These are phyloP conservation scores for Drymonia ruficornis DNA, from an alignment of 2,888 invertebrate genomes.

Conservation along the genomic window DNA sequence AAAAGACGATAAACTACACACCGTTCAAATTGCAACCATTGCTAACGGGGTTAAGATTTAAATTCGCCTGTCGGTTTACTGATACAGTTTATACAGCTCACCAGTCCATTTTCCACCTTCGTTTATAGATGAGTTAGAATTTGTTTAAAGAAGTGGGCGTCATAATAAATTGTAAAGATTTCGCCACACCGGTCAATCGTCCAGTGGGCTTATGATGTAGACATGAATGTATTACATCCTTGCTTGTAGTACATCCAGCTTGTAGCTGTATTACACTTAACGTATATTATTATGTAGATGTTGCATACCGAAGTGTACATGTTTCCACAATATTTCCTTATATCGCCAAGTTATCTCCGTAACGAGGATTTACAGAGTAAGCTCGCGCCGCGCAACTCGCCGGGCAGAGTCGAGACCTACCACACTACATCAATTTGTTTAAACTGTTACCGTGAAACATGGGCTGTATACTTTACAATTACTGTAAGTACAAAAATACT, in stretches of 20 bases:
- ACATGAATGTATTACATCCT: too few species aligned
- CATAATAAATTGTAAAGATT: slow-evolving; percentile 13
- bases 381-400: neutral
- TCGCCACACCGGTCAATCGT: slow-evolving; percentile 59
- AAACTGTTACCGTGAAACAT: slow-evolving; percentile 14
- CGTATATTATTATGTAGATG: neutral
- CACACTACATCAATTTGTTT: slow-evolving; percentile 32
- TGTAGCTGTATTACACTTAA: too few species aligned
- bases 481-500: neutral
- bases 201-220: slow-evolving; percentile 58
- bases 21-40: slow-evolving; percentile 18
- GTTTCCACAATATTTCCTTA: slow-evolving; percentile 6
- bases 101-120: neutral
- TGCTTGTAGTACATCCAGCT: too few species aligned
- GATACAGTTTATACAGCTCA: neutral
- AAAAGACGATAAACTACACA: slow-evolving; percentile 25
- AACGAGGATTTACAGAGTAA: neutral
- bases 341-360: slow-evolving; percentile 1
- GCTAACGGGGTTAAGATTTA: slow-evolving; percentile 13
- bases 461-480: neutral
- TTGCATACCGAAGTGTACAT: neutral
- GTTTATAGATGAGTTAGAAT: neutral
- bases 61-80: neutral
- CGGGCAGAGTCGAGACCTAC: neutral
- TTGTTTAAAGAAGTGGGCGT: slow-evolving; percentile 7